Evolutionary conservation across 2,888 invertebrate genomes (phyloP).

Genomic region (Clepsis dumicolana): DNA sequence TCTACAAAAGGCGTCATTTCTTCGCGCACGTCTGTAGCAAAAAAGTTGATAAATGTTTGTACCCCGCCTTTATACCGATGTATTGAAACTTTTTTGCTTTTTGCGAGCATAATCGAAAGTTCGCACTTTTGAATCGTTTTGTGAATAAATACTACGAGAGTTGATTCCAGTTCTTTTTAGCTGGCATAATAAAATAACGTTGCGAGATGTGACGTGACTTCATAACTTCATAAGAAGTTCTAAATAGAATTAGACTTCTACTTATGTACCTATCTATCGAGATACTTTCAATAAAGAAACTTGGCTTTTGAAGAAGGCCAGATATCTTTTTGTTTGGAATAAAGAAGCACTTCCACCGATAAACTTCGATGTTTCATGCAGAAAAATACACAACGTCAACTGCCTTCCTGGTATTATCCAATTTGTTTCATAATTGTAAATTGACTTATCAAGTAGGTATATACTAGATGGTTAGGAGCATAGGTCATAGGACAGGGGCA

Average conservation of each 20-base stretch:
- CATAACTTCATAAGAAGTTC: neutral
- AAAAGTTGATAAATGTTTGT: conserved; percentile 21
- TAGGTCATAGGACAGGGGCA: too few species aligned
- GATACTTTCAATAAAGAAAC: neutral
- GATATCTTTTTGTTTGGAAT: neutral
- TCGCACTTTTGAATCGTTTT: conserved; percentile 38
- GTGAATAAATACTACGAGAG: conserved; percentile 38
- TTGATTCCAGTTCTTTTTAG: conserved; percentile 17
- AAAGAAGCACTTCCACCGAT: too few species aligned
- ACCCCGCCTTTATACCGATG: conserved; percentile 25
- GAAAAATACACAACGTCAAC: too few species aligned
- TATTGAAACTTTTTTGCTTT: conserved; percentile 24
- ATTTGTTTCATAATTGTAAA: too few species aligned
- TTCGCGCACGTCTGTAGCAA: conserved; percentile 13
- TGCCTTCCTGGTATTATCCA: too few species aligned
- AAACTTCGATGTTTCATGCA: too few species aligned
- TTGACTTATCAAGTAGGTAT: too few species aligned
- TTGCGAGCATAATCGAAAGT: conserved; percentile 36
- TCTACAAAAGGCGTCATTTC: conserved; percentile 21
- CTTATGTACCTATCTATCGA: neutral
- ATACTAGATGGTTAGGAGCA: too few species aligned
- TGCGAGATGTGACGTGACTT: neutral
- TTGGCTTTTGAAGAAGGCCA: neutral
- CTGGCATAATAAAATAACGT: neutral
- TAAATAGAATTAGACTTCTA: conserved; percentile 6